Base-by-base conservation (phyloP, 2,888 invertebrate species). In the Mythimna loreyi region DNA sequence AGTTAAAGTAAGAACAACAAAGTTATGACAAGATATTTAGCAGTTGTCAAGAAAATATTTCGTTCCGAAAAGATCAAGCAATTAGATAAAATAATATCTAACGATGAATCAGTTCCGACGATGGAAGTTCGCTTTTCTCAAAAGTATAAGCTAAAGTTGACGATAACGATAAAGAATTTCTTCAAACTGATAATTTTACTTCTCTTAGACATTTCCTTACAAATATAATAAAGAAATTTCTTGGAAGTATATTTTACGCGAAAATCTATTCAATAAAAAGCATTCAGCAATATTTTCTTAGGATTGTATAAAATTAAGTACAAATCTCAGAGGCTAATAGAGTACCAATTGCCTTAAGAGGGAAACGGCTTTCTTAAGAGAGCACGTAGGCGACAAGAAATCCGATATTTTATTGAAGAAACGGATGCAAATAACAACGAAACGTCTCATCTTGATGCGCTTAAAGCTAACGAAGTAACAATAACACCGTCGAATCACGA, bases 141-240 rank as follows among this genome's bases (percentile, higher is more conserved):
- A 68, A 67, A 52, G 67, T 68, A 58, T 79, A 67, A 71, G 80
- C 81, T 85, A 79, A 72, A 83, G 80, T 83, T 82, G 72, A 83
- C 75, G 80, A 75, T 77, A 77, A 77, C 72, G 78, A 78, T 33
- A 81, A 78, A 63, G 53, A 84, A 84, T 84, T 84, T 82, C 82
- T 83, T 85, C 80, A 62, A 36, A 43, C 9, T 36, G 21, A 52
- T 52, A 3, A 45, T 28, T 40, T 62, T 52, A 25, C 28, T 49
- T 62, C 40, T 43, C 9, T 45, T 9, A 5, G 43, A 25, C n/a
- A 65, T 59, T 9, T 30, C 5, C 13, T 3, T 40, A 21, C 7
- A 67, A 67, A 49, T 33, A 19, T 49, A 1, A 25, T 25, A 25
- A 13, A 16, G 30, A 40, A 47, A 13, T 21, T 19, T 55, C 25